Base-by-base conservation (phyloP, 1,140 invertebrate genomes). In the Cyclargus thomasi region DNA sequence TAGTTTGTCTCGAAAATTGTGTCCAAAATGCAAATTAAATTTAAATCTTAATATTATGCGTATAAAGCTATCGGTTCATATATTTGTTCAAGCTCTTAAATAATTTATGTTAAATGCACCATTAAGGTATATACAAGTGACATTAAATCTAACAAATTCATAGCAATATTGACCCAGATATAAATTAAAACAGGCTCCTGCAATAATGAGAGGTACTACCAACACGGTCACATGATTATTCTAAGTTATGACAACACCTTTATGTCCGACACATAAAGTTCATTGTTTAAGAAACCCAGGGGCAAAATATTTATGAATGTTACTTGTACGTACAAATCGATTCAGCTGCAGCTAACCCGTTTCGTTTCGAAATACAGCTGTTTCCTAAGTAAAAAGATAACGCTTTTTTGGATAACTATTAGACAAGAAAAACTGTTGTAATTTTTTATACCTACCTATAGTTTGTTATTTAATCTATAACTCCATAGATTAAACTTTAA, bases 331-430 rank as follows among this genome's bases (percentile, higher is more conserved):
- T 47, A 47, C 39, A 66, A 66, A 66, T 66, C 55, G 62, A 66
- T 35, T 66, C 20, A 64, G 62, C n/a, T 66, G 18, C 63, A 64
- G n/a, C 47, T 22, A 35, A 65, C 53, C 55, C 7, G 53, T 71
- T 65, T 66, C 62, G 53, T 66, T 68, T 63, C 62, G 36, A 62
- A 65, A 67, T 22, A 80, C 78, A 14, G 14, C 78, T 47, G 14
- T 47, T 47, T 47, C 39, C 39, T 47, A 47, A 47, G 11, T 47
- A 16, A 47, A 47, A 47, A 47, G 14, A 47, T 47, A 16, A 47
- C 14, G 14, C 6, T 47, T 47, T 47, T 47, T 47, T 14, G 11
- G 39, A 47, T 47, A 47, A 11, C 29, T 29, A 7, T 29, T 0
- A 29, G 10, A 8, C 36, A 11, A 8, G 36, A 39, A 39, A 23